Evolutionary conservation across 2,888 invertebrate genomes (phyloP), one percentile per base, ranked within the genome.

Genomic region (Meiosimyza platycephala): DNA sequence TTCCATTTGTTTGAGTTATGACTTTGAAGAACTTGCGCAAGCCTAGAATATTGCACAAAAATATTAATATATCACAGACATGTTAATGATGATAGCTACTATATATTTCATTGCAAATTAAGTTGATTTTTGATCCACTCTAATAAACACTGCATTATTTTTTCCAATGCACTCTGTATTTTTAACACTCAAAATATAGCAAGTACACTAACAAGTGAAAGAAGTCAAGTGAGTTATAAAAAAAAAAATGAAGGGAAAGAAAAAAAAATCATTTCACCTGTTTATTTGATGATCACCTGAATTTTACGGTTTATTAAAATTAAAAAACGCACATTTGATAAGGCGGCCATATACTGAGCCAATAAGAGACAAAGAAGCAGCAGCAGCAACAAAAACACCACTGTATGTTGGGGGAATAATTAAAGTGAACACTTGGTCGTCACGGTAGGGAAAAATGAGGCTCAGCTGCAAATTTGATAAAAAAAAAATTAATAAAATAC

Each of bases 241-340:
- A 6, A 59, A 65, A 48, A 40, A 28, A 47, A 59, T 18, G 50
- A 28, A 9, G 81, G 16, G 47, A 9, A 47, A 57, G 11, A 47
- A 55, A 13, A 81, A 76, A 83, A 64, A 80, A 83, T 83, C 81
- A 80, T 82, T 83, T 79, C 81, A 82, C 83, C 81, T 83, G 81
- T 82, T 80, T 72, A 51, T 52, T 54, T 59, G 59, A 68, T 28
- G 65, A 65, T 60, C 69, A 69, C 55, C 69, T 63, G 72, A 71
- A 69, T 69, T 74, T 74, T 72, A 74, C 72, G 74, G 62, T 74
- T 59, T 74, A 72, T 72, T 72, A 74, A 74, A 74, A 66, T 74
- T 68, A 67, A 66, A 28, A 67, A 59, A 62, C 71, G 57, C 55
- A 63, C 72, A 74, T 72, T 68, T 67, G 75, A 40, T 52, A 54